These are phyloP conservation scores for Tribolium madens DNA, from an alignment of 1,140 invertebrate species.

Conservation along the genomic window DNA sequence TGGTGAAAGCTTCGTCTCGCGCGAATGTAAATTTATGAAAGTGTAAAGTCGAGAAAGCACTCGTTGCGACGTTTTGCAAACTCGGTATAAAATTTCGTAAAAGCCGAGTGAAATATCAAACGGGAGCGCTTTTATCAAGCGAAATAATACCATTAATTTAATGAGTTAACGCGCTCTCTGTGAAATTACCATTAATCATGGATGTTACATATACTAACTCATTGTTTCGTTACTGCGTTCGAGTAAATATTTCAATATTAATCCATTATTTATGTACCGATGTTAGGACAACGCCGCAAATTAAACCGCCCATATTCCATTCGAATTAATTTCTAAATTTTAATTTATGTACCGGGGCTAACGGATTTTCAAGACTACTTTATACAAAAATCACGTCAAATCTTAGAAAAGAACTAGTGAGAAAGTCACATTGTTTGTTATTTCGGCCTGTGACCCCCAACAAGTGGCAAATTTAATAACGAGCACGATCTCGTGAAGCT, in stretches of 20 bases:
- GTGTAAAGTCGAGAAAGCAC: conserved; percentile 33
- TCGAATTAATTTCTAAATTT: conserved; percentile 13
- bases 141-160: conserved; percentile 37
- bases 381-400: not conserved
- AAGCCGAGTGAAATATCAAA: conserved; percentile 31
- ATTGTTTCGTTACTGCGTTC: conserved; percentile 13
- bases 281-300: conserved; percentile 21
- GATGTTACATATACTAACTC: conserved; percentile 26
- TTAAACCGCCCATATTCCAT: conserved; percentile 6
- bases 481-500: not conserved
- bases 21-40: conserved; percentile 37
- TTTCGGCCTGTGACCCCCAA: too few species aligned
- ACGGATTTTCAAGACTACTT: too few species aligned
- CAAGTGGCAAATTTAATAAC: not conserved
- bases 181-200: conserved; percentile 28
- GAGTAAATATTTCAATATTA: conserved; percentile 36
- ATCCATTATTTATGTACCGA: conserved; percentile 10
- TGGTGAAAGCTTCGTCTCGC: conserved; percentile 16
- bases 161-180: conserved; percentile 31
- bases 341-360: not conserved
- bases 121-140: conserved; percentile 7
- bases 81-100: conserved; percentile 18
- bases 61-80: conserved; percentile 1
- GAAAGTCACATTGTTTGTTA: not conserved
- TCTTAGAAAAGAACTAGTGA: not conserved